These are phyloP conservation scores for Tiliacea aurago DNA, from an alignment of 2,888 invertebrate species.

Conservation along the genomic window DNA sequence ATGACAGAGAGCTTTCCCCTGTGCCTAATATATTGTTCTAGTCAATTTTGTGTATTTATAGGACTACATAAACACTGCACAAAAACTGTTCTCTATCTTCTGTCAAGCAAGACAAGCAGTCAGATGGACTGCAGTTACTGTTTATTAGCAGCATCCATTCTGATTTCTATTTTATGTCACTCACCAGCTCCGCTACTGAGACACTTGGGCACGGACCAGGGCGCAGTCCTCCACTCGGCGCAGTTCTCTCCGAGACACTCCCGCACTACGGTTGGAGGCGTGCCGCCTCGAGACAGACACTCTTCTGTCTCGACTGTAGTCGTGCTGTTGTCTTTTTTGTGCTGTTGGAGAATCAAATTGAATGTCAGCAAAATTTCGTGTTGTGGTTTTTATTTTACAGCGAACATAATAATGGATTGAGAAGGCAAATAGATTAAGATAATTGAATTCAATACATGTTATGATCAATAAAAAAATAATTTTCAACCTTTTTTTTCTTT, in stretches of 20 bases:
- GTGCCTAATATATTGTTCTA: too few relatives aligned
- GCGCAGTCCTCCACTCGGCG: slow-evolving; percentile 76
- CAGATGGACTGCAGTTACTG: too few relatives aligned
- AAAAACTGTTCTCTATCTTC: too few relatives aligned
- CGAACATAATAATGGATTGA: not conserved
- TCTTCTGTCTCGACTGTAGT: slow-evolving; percentile 89
- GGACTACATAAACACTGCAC: too few relatives aligned
- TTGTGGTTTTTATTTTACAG: not conserved
- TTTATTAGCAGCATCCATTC: too few relatives aligned
- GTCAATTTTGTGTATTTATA: too few relatives aligned
- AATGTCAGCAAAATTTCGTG: not conserved
- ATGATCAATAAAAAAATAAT: not conserved
- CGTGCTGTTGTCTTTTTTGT: slow-evolving; percentile 79
- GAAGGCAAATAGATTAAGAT: not conserved
- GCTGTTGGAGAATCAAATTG: slow-evolving; percentile 78
- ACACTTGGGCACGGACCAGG: slow-evolving; percentile 80
- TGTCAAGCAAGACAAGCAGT: too few relatives aligned
- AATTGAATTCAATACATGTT: not conserved
- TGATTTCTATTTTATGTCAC: not conserved
- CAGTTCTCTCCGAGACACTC: slow-evolving; percentile 78
- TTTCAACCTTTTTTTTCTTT: not conserved
- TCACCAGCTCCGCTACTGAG: slow-evolving; percentile 86
- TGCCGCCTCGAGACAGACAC: slow-evolving; percentile 77
- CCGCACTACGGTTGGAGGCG: slow-evolving; percentile 79
- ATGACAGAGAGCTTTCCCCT: too few relatives aligned